Evolutionary conservation across 1,140 invertebrate genomes (phyloP).

Genomic region (Microplitis mediator): DNA sequence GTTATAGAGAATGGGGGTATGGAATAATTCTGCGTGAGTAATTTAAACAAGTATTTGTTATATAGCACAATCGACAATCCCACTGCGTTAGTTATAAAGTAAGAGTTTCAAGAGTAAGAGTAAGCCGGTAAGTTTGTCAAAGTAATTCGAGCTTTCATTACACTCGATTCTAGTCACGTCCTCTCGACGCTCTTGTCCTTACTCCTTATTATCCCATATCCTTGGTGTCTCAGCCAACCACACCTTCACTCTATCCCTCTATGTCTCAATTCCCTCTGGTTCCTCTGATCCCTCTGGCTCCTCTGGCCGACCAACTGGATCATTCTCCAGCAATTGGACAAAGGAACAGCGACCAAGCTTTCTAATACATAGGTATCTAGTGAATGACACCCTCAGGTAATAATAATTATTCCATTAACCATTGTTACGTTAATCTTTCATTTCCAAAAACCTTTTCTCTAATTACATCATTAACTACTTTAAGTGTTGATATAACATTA

Average conservation of each 20-base stretch:
- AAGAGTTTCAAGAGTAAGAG: not conserved
- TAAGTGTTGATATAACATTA: not conserved
- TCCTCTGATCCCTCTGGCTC: slow-evolving; percentile 10
- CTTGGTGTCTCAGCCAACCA: slow-evolving; percentile 27
- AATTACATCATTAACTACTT: no score
- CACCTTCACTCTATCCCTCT: not conserved
- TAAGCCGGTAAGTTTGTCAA: slow-evolving; percentile 46
- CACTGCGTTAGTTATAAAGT: not conserved
- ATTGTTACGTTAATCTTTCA: not conserved
- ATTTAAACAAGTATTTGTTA: not conserved
- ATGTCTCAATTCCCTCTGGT: slow-evolving; percentile 22
- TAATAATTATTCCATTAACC: slow-evolving; percentile 2
- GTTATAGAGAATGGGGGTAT: no score
- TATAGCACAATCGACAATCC: not conserved
- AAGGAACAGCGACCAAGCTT: slow-evolving; percentile 6
- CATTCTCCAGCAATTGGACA: slow-evolving; percentile 1
- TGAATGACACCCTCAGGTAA: not conserved
- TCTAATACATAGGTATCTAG: not conserved
- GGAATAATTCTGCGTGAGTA: no score
- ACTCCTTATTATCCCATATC: slow-evolving; percentile 59
- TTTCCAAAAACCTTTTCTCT: no score
- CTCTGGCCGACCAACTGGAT: not conserved
- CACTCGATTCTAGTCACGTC: slow-evolving; percentile 53
- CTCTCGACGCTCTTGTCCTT: slow-evolving; percentile 51
- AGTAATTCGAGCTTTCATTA: slow-evolving; percentile 51